These are phyloP conservation scores for Idaea biselata DNA, from an alignment of 2,888 invertebrate species.

Conservation along the genomic window DNA sequence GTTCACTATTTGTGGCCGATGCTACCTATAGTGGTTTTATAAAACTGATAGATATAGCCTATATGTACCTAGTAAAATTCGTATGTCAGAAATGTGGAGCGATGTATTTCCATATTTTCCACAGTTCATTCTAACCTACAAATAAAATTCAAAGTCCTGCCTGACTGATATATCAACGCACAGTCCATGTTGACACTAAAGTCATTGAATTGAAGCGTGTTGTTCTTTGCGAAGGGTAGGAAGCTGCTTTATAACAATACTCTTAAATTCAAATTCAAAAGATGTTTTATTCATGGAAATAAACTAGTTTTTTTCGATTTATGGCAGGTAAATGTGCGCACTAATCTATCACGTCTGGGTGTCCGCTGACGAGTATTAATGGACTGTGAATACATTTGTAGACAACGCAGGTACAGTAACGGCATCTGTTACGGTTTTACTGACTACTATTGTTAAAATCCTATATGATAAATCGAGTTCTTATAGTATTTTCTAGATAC, in stretches of 20 bases:
- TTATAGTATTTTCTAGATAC: too few species aligned
- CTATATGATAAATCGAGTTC: neutral
- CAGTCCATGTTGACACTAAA: too few species aligned
- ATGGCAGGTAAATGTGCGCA: conserved; percentile 46
- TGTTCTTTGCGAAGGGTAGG: too few species aligned
- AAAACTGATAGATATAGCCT: too few species aligned
- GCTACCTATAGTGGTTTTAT: conserved; percentile 4
- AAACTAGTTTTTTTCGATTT: conserved; percentile 11
- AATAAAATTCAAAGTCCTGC: too few species aligned
- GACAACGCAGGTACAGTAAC: conserved; percentile 31
- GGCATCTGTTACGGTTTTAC: neutral
- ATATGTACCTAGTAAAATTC: too few species aligned
- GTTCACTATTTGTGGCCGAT: conserved; percentile 28
- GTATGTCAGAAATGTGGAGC: too few species aligned
- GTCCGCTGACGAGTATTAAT: conserved; percentile 62
- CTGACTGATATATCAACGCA: too few species aligned
- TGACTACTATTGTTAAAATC: neutral
- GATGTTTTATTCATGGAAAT: neutral
- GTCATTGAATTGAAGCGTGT: too few species aligned
- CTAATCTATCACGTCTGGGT: conserved; percentile 58
- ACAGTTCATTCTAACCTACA: too few species aligned
- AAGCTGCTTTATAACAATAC: neutral
- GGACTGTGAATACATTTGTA: conserved; percentile 65
- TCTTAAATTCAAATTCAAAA: neutral
- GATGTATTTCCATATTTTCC: too few species aligned